Evolutionary conservation across 2,888 invertebrate genomes (phyloP), one percentile per base, ranked within the genome.

Genomic region (Rapana venosa): DNA sequence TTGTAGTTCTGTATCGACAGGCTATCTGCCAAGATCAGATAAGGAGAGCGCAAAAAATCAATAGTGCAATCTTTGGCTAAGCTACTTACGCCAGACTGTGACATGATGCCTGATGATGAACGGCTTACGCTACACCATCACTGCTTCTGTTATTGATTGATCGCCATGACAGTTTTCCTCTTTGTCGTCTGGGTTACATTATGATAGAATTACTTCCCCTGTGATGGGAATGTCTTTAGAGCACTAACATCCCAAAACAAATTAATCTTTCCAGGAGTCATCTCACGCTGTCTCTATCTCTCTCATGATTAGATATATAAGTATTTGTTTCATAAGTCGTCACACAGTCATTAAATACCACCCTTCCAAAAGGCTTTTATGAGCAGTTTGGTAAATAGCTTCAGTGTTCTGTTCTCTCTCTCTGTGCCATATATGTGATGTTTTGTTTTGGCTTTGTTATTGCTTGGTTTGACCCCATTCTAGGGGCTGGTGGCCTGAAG

Each of bases 151-250:
- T 77, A 77, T 87, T 36, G 79, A 79, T 81, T 66, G 83, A 17
- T 58, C 58, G 61, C 61, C 83, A 77, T 88, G 61, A 66, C 56
- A 66, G 56, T 81, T 88, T 86, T 66, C 30, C 32, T 56, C 81
- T 36, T 35, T 56, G 88, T 88, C 79, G 88, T 88, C 88, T n/a
- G 77, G 79, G 88, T 88, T 88, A 88, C 88, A 58, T 88, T 88
- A 30, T 15, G 5, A 6, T 61, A 79, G 88, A 88, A 56, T 88
- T 88, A 58, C 22, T 35, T 74, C 79, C 88, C 88, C 22, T 77
- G 56, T 13, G 4, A 0, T 11, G 2, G n/a, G 15, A 20, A 17
- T 30, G 36, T 87, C n/a, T 30, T 30, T 36, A 4, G 26, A 70
- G 56, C 26, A 70, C 1, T 6, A 32, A 66, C 26, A 4, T 56